phyloP scores from a whole-genome alignment of 2,888 invertebrate species.

The Idaea biselata region DNA sequence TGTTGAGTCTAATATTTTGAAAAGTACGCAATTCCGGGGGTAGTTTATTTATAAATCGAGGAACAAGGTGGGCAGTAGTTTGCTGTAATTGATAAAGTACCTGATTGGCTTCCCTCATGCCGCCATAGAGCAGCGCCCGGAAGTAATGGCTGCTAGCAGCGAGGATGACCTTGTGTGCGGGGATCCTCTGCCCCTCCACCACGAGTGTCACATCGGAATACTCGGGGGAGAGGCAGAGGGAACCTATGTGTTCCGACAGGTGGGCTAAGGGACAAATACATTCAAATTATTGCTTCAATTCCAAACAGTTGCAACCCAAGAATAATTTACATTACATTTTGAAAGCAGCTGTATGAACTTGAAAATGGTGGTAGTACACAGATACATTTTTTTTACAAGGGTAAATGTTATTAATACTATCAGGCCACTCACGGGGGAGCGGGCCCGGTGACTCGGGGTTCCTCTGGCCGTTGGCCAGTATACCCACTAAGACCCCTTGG shows the following conservation, averaged over 20 bases:
- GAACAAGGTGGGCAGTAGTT: too few relatives aligned
- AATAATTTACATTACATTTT: slow-evolving; percentile 6
- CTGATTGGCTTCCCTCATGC: slow-evolving; percentile 87
- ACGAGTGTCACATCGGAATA: slow-evolving; percentile 95
- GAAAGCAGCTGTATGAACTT: too few relatives aligned
- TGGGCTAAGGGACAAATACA: slow-evolving; percentile 64
- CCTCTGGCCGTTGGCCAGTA: too few relatives aligned
- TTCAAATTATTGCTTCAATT: neutral
- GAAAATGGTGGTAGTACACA: too few relatives aligned
- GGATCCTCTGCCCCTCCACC: slow-evolving; percentile 86
- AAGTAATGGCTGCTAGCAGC: slow-evolving; percentile 98
- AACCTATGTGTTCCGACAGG: slow-evolving; percentile 92
- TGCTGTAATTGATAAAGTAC: slow-evolving; percentile 41
- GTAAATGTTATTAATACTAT: too few relatives aligned
- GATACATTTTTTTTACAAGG: too few relatives aligned
- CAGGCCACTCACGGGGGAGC: too few relatives aligned
- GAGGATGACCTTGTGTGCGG: slow-evolving; percentile 87
- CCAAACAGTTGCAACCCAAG: neutral
- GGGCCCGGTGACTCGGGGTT: too few relatives aligned
- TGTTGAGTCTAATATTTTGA: too few relatives aligned
- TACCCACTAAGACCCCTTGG: too few relatives aligned
- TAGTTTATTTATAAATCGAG: too few relatives aligned
- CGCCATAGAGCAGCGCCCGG: slow-evolving; percentile 89
- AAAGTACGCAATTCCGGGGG: too few relatives aligned
- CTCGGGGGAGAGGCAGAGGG: slow-evolving; percentile 91